Evolutionary conservation across 1,140 invertebrate genomes (phyloP).

Genomic region (Babylonia areolata): DNA sequence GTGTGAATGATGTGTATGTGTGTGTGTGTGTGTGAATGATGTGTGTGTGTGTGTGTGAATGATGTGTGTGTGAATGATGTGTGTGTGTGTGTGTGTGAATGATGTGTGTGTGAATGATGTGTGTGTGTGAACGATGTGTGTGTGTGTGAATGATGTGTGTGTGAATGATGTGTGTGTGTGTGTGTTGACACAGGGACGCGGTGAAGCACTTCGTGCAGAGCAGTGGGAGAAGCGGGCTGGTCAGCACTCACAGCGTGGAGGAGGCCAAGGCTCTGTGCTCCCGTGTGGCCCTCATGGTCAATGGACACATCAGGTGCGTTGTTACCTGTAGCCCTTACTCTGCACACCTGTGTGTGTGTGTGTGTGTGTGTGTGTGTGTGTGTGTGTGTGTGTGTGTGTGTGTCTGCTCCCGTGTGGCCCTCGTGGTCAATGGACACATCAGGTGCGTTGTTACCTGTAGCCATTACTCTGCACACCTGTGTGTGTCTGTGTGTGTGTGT

Average conservation of each 20-base stretch:
- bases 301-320: slow-evolving; percentile 7
- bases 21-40: no score
- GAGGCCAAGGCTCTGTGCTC: slow-evolving; percentile 29
- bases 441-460: background rate
- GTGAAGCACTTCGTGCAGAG: slow-evolving; percentile 9
- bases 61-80: no score
- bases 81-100: no score
- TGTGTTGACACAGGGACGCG: slow-evolving; percentile 16
- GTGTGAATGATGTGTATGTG: no score
- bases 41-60: no score
- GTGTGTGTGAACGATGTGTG: no score
- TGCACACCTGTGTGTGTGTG: background rate
- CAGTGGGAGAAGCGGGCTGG: background rate
- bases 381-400: no score
- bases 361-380: no score
- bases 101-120: no score
- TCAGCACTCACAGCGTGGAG: slow-evolving; percentile 27
- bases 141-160: no score
- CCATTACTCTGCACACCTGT: background rate
- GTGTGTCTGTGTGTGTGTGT: no score
- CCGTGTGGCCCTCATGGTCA: slow-evolving; percentile 18
- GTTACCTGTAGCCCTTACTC: background rate
- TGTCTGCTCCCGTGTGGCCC: slow-evolving; percentile 10
- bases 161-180: no score
- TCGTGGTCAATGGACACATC: slow-evolving; percentile 28